Conservation (phyloP, 1,140 invertebrate species). For the Pentalonia nigronervosa region DNA sequence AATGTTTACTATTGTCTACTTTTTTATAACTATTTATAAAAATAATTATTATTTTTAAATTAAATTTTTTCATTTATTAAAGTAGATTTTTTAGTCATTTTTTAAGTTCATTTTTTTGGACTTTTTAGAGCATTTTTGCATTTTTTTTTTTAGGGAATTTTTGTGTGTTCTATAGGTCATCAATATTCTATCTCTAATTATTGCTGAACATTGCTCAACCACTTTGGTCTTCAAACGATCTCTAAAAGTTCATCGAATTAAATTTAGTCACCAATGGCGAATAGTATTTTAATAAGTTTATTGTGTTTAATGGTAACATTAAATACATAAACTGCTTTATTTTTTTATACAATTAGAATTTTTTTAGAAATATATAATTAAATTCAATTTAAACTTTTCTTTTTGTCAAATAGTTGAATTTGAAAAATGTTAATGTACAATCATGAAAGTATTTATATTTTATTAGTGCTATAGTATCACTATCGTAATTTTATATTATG, state of each 20-base stretch:
- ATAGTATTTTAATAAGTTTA: background rate
- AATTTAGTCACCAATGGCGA: background rate
- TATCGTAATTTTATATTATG: background rate
- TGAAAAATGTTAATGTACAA: background rate
- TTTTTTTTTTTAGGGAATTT: no score
- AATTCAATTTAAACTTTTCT: background rate
- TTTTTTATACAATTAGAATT: background rate
- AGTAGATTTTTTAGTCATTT: no score
- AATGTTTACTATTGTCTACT: no score
- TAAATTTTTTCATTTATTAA: no score
- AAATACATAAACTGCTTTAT: background rate
- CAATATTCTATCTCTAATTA: no score
- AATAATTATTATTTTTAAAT: no score
- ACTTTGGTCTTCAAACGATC: background rate
- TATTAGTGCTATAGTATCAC: background rate
- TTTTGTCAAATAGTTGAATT: background rate
- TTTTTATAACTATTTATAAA: no score
- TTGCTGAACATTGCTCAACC: background rate
- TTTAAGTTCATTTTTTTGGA: no score
- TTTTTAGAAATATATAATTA: background rate
- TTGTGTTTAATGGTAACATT: background rate
- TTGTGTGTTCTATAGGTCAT: no score
- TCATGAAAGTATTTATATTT: background rate
- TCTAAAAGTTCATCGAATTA: background rate
- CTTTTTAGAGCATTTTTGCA: no score